Base-by-base conservation (phyloP, 1,140 invertebrate species). In the Neodiprion pinetum region DNA sequence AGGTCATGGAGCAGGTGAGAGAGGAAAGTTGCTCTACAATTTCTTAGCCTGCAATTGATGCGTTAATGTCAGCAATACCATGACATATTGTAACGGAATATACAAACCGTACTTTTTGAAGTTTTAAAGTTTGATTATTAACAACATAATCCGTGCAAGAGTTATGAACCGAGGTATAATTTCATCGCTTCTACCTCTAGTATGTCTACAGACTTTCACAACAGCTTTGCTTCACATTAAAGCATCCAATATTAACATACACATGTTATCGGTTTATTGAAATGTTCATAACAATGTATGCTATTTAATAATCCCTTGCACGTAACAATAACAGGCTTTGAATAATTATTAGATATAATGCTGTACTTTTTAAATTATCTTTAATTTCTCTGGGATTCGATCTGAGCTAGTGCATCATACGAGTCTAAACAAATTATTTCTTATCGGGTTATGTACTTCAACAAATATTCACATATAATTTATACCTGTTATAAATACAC, bases 1-100 rank as follows among this genome's bases (percentile, higher is more conserved):
- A 99, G 91, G 97, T 99, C 75, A 99, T 99, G 97, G 97, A 99
- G 90, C 97, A 99, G 92, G 95, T 94, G 85, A 89, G 88, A 86
- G 85, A 88, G 86, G 87, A 89, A 89, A 89, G 87, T 89, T 88
- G 85, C 86, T 87, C 82, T 89, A 84, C 86, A 85, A 83, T 85
- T 88, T 89, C 86, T 89, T 86, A 86, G 84, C 85, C 84, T 88
- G 87, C 83, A 81, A 84, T 80, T 83, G 84, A 76, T 80, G 71
- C 86, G 83, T 82, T 77, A 80, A 80, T 79, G 75, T 79, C 81
- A 76, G 70, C 78, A 71, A 76, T 72, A 40, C 28, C 28, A 40
- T 40, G 28, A 40, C 28, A 4, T 40, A 40, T 40, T 40, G 28
- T 5, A 40, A 40, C 28, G 28, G 28, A 2, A 40, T 40, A 40